These are phyloP conservation scores for Actinostola sp. DNA, from an alignment of 92 coral and sea anemone species.

Conservation along the genomic window DNA sequence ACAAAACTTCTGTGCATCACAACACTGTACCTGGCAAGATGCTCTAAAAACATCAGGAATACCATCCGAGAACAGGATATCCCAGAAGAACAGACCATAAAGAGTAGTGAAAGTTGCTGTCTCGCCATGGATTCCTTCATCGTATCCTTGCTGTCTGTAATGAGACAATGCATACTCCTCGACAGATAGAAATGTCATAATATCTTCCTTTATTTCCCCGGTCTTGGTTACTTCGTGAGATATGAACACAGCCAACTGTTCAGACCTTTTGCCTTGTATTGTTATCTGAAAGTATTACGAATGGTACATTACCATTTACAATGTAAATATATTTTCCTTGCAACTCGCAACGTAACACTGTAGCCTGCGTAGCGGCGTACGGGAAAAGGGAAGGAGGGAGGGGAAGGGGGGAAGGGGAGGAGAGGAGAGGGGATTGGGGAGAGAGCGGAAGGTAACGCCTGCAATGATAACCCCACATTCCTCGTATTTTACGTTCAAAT, in stretches of 20 bases:
- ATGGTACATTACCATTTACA: too few species aligned
- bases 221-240: slow-evolving; percentile 73
- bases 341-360: too few species aligned
- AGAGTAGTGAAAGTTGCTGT: slow-evolving; percentile 79
- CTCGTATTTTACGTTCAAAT: too few species aligned
- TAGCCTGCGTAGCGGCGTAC: too few species aligned
- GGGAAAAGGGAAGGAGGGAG: too few species aligned
- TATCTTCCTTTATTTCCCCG: slow-evolving; percentile 72
- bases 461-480: too few species aligned
- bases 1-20: too few species aligned
- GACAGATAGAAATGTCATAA: slow-evolving; percentile 79
- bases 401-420: too few species aligned
- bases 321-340: too few species aligned
- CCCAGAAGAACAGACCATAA: slow-evolving; percentile 89
- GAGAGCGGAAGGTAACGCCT: too few species aligned
- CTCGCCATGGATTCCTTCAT: slow-evolving; percentile 96
- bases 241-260: slow-evolving; percentile 79
- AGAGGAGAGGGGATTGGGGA: too few species aligned
- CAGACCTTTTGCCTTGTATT: slow-evolving; percentile 81
- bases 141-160: slow-evolving; percentile 87
- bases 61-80: slow-evolving; percentile 70
- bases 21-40: slow-evolving; percentile 76
- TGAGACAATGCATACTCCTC: slow-evolving; percentile 88
- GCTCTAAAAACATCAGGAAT: slow-evolving; percentile 91
- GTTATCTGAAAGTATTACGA: slow-evolving; percentile 82